A percentile compares a stretch with the other conserved stretches of the same genome.
phyloP scores from a whole-genome alignment of 2,113 vertebrate genomes.

The Choloepus hoffmanni region DNA sequence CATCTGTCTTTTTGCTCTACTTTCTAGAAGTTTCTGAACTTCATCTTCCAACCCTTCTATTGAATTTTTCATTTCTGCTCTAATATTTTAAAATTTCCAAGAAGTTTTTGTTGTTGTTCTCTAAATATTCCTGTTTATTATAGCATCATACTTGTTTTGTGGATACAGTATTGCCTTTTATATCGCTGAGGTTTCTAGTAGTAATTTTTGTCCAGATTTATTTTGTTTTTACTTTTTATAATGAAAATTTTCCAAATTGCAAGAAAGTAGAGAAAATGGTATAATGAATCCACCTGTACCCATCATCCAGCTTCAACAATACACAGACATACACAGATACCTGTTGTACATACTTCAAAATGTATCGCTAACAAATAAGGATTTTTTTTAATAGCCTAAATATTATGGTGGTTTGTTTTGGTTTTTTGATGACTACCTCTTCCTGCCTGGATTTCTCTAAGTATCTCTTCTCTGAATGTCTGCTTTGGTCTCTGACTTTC shows the following conservation, averaged over 20 bases:
- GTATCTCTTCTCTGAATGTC: neutral
- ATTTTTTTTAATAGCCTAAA: slow-evolving; percentile 7
- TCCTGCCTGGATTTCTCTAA: neutral
- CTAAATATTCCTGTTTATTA: neutral
- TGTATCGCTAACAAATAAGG: neutral
- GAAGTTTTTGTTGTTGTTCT: neutral
- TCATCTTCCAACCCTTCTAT: neutral
- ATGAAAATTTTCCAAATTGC: neutral
- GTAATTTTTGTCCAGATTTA: neutral
- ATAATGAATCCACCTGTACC: neutral
- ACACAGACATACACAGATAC: neutral
- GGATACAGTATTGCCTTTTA: neutral
- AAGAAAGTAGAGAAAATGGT: neutral
- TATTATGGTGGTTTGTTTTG: neutral
- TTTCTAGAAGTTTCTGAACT: neutral
- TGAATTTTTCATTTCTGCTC: neutral
- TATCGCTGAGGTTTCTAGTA: neutral
- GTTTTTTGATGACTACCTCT: neutral
- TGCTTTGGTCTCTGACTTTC: neutral
- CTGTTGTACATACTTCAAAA: neutral
- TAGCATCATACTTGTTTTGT: neutral
- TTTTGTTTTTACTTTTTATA: neutral
- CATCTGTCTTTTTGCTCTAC: neutral
- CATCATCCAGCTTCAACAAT: neutral
- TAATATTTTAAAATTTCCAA: slow-evolving; percentile 16